Conservation (phyloP, 2,888 invertebrate species). For the Euproctis similis region DNA sequence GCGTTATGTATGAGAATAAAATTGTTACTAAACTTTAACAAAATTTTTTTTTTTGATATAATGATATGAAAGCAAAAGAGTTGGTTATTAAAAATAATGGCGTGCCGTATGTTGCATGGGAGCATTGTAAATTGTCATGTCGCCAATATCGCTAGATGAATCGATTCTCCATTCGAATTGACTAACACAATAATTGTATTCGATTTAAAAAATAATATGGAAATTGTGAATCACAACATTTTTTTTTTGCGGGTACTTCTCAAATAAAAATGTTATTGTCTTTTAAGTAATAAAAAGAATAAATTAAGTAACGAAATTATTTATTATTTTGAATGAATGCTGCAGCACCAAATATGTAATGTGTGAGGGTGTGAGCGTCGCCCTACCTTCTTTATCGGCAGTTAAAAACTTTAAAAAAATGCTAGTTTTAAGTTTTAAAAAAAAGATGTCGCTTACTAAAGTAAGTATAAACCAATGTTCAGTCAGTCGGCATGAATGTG, state of each 20-base stretch:
- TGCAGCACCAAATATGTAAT: conserved; percentile 42
- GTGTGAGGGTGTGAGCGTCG: conserved; percentile 24
- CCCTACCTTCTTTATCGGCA: conserved; percentile 26
- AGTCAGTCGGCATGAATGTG: conserved; percentile 61
- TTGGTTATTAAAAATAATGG: too few species aligned
- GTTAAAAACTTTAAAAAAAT: too few species aligned
- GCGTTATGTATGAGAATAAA: conserved; percentile 16
- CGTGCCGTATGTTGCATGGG: conserved; percentile 20
- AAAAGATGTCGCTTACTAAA: conserved; percentile 68
- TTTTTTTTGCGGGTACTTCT: conserved; percentile 38
- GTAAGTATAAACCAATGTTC: conserved; percentile 63
- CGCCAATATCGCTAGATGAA: conserved; percentile 18
- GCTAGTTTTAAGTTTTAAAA: conserved; percentile 59
- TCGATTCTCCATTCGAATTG: conserved; percentile 21
- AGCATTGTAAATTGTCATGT: conserved; percentile 30
- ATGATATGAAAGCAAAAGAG: too few species aligned
- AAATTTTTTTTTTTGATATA: too few species aligned
- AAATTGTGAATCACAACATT: conserved; percentile 41
- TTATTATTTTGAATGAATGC: conserved; percentile 49
- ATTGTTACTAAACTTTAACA: too few species aligned
- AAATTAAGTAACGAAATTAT: conserved; percentile 27
- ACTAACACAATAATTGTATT: conserved; percentile 24
- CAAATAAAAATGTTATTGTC: conserved; percentile 33
- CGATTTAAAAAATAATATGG: conserved; percentile 29
- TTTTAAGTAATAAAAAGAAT: conserved; percentile 41